phyloP scores from a whole-genome alignment of 2,113 vertebrate genomes.

The Nesospiza acunhae region DNA sequence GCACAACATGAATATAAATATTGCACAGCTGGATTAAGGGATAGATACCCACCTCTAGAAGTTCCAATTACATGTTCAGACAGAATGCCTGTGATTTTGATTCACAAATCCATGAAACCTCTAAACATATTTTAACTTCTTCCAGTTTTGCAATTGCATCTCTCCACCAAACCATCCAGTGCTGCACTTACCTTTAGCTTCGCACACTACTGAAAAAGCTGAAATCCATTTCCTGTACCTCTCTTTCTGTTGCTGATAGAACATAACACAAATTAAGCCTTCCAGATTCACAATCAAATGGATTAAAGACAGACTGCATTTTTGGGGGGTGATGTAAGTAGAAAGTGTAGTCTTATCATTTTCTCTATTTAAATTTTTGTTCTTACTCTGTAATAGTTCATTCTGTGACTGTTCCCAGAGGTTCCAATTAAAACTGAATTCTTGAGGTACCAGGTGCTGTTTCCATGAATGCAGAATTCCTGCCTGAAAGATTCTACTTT shows the following conservation, averaged over 20 bases:
- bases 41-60: neutral
- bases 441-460: neutral
- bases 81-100: neutral
- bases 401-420: neutral
- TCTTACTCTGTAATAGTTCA: neutral
- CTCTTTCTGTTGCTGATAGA: neutral
- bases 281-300: neutral
- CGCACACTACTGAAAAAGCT: neutral
- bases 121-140: neutral
- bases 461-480: neutral
- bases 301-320: neutral
- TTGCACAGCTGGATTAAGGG: neutral
- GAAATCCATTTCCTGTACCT: neutral
- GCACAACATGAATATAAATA: neutral
- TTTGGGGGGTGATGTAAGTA: neutral
- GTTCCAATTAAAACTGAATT: neutral
- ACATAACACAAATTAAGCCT: neutral
- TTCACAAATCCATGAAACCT: neutral
- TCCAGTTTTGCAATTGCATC: neutral
- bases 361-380: neutral
- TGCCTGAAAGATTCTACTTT: neutral
- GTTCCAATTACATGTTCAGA: neutral
- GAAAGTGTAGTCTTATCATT: neutral
- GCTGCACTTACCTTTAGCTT: conserved; percentile 13
- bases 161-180: neutral